Evolutionary conservation across 2,797 vertebrate genomes (phyloP), one percentile per base, ranked within the genome.

Genomic region (Podarcis siculus): DNA sequence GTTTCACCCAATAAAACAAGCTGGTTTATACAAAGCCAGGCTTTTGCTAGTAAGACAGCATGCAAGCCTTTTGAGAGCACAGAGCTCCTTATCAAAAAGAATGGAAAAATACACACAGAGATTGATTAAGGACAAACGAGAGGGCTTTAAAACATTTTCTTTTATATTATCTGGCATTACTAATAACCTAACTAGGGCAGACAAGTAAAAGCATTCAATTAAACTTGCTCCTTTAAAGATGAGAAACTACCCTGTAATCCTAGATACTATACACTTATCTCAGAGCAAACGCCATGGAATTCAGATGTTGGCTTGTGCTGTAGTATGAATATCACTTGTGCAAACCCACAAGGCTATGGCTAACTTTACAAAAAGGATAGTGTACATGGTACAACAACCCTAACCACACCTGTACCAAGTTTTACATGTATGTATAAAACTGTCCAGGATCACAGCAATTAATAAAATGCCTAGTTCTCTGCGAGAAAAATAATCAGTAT

Each of bases 391-490:
- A 45, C 0, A 1, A 42, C 2, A 71, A 10, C 45, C 1, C 42
- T 79, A 42, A 39, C 81, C 91, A 30, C 45, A 30, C 12, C 17
- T 2, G 17, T 37, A 84, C 37, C 35, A 1, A 2, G 79, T n/a
- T 19, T 2, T 81, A 2, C 0, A 32, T 0, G 23, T 1, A 32
- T 0, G 27, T 1, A 42, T 9, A 1, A 69, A 58, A 0, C 67
- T 32, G 61, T 75, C 79, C 0, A 27, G 8, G 10, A 55, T 21
- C 79, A 58, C 0, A 81, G 58, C 10, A 37, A 66, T 45, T 3
- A 10, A 77, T 2, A 21, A 79, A 32, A 85, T 35, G 66, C 88
- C 66, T 10, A 42, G 10, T 72, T 82, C 76, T 55, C 25, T 8
- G 30, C 55, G 9, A 39, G 64, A 85, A 89, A 1, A 81, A 3